phyloP scores from a whole-genome alignment of 2,113 vertebrate species.

The Thamnophis sirtalis region DNA sequence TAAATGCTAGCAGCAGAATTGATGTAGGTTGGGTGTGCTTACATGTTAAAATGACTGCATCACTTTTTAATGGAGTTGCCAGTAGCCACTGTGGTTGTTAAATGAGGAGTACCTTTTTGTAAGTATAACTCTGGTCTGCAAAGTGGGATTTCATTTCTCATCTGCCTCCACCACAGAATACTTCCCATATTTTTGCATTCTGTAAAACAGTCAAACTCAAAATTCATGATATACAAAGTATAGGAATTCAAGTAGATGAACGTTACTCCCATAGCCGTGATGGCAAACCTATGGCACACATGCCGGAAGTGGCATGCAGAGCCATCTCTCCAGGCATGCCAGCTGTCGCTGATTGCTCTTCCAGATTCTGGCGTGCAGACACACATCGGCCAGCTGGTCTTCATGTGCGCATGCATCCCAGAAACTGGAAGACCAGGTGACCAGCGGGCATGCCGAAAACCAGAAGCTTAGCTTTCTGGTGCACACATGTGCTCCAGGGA shows the following conservation, averaged over 20 bases:
- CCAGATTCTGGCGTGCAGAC: too few relatives aligned
- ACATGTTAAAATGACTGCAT: neutral
- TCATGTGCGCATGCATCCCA: too few relatives aligned
- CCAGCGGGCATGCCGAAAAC: too few relatives aligned
- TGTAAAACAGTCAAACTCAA: neutral
- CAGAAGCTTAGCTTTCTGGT: too few relatives aligned
- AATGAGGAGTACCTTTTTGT: neutral
- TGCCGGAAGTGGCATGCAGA: too few relatives aligned
- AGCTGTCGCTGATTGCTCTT: too few relatives aligned
- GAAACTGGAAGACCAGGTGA: too few relatives aligned
- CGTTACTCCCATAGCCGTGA: neutral
- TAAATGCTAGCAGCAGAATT: neutral
- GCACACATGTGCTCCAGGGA: too few relatives aligned
- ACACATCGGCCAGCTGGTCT: too few relatives aligned
- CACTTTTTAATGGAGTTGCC: neutral
- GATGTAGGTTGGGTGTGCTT: neutral
- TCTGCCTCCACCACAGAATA: neutral
- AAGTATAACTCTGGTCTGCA: neutral
- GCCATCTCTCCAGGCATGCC: too few relatives aligned
- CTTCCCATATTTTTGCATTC: neutral
- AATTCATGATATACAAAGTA: neutral
- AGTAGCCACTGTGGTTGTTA: neutral
- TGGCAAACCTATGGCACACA: too few relatives aligned
- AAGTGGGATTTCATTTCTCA: neutral
- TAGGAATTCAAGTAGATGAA: neutral